phyloP scores from a whole-genome alignment of 2,888 invertebrate species.

The Allophyes oxyacanthae region DNA sequence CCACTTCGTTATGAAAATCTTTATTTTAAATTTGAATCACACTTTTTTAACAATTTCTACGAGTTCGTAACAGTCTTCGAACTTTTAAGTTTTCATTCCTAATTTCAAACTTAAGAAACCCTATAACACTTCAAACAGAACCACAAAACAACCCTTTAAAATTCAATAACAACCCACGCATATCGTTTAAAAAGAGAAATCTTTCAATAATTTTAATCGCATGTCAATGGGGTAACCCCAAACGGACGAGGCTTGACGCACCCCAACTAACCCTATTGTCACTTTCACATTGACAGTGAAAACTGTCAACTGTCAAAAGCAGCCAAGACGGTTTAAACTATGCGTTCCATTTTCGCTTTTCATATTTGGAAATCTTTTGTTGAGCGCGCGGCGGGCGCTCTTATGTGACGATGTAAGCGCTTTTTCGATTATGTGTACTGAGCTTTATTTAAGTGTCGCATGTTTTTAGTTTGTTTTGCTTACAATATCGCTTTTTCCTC shows the following conservation, averaged over 20 bases:
- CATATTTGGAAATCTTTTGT: slow-evolving; percentile 80
- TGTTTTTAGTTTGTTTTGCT: slow-evolving; percentile 33
- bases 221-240: slow-evolving; percentile 78
- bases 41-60: background rate
- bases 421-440: slow-evolving; percentile 60
- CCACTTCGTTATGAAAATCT: no score
- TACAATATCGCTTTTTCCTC: slow-evolving; percentile 12
- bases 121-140: slow-evolving; percentile 40
- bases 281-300: slow-evolving; percentile 80
- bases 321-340: slow-evolving; percentile 88
- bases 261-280: slow-evolving; percentile 86
- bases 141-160: slow-evolving; percentile 74
- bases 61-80: slow-evolving; percentile 4
- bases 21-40: no score
- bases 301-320: slow-evolving; percentile 89
- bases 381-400: slow-evolving; percentile 67
- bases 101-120: slow-evolving; percentile 52
- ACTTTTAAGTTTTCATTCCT: slow-evolving; percentile 26
- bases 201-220: slow-evolving; percentile 87
- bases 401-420: slow-evolving; percentile 60
- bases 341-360: slow-evolving; percentile 82
- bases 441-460: slow-evolving; percentile 57
- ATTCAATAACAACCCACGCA: slow-evolving; percentile 67
- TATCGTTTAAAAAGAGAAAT: slow-evolving; percentile 67
- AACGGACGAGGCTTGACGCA: slow-evolving; percentile 75